Evolutionary conservation across 1,140 invertebrate species (phyloP), one percentile per base, ranked within the genome.

Genomic region (Drosophila subpulchrella): DNA sequence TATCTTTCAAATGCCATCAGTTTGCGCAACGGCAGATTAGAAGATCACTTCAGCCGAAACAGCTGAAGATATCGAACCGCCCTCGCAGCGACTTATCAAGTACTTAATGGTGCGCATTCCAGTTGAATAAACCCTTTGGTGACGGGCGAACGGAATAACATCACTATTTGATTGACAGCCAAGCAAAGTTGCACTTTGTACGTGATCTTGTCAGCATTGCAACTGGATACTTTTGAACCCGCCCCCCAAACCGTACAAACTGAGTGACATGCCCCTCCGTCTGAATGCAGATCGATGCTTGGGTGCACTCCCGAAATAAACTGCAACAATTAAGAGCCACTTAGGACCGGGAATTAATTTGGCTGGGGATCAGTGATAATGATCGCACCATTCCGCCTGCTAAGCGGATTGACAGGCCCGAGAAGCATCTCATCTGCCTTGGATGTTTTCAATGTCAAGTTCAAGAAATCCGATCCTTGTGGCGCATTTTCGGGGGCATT

Each of bases 131-230:
- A 68, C 78, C 70, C 70, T 78, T 88, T 74, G 57, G 39, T 47
- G 50, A 42, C 55, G 47, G 53, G 30, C 20, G 20, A 27, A 11
- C 24, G n/a, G 24, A 56, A 44, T 51, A 46, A 58, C 57, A 79
- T 76, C 78, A 59, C 66, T 42, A 47, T 50, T 39, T 86, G 83
- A 86, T 88, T 86, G 83, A 86, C 83, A 88, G 83, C 67, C 46
- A 39, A 67, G 61, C 75, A 60, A 59, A 88, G 75, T 82, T 85
- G 78, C 75, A 88, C 75, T 73, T 79, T 88, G 83, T 83, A 83
- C 83, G 83, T 86, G 83, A 86, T 88, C 62, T 86, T 86, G 83
- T 86, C 79, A 76, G 83, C 71, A 62, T 76, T 88, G 83, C 79
- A 86, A 86, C 65, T 82, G 75, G 83, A 86, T 86, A 88, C 83